Conservation (phyloP, 2,888 invertebrate species). For the Acleris laterana region DNA sequence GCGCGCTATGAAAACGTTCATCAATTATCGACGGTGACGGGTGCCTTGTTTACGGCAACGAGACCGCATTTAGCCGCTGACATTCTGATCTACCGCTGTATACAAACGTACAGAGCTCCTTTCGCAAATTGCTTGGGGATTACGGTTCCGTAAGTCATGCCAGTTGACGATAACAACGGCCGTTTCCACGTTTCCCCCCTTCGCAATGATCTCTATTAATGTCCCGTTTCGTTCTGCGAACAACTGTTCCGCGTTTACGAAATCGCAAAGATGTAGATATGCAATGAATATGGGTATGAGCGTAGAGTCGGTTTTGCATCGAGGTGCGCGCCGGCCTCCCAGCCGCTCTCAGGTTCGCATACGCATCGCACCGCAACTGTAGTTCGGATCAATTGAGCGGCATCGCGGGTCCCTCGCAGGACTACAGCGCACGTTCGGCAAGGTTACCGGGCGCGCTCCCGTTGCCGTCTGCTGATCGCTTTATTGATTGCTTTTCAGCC, state of each 20-base stretch:
- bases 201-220: slow-evolving; percentile 34
- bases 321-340: slow-evolving; percentile 60
- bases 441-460: slow-evolving; percentile 65
- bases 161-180: slow-evolving; percentile 14
- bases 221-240: slow-evolving; percentile 36
- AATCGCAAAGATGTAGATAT: slow-evolving; percentile 37
- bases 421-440: slow-evolving; percentile 65
- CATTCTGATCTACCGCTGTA: slow-evolving; percentile 28
- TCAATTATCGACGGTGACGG: slow-evolving; percentile 81
- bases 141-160: slow-evolving; percentile 17
- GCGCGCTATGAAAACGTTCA: slow-evolving; percentile 77
- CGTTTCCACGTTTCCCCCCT: slow-evolving; percentile 7
- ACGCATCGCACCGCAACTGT: slow-evolving; percentile 73
- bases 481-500: slow-evolving; percentile 37
- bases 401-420: slow-evolving; percentile 70
- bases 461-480: slow-evolving; percentile 50
- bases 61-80: slow-evolving; percentile 78
- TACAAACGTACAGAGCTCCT: slow-evolving; percentile 21
- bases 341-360: slow-evolving; percentile 69
- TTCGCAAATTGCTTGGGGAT: slow-evolving; percentile 20
- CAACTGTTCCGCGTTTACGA: slow-evolving; percentile 35
- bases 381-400: slow-evolving; percentile 79
- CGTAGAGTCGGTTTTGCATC: slow-evolving; percentile 45
- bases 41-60: slow-evolving; percentile 76
- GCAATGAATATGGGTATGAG: slow-evolving; percentile 41